Evolutionary conservation across 2,113 vertebrate genomes (phyloP).

Genomic region (Urocolius indicus): DNA sequence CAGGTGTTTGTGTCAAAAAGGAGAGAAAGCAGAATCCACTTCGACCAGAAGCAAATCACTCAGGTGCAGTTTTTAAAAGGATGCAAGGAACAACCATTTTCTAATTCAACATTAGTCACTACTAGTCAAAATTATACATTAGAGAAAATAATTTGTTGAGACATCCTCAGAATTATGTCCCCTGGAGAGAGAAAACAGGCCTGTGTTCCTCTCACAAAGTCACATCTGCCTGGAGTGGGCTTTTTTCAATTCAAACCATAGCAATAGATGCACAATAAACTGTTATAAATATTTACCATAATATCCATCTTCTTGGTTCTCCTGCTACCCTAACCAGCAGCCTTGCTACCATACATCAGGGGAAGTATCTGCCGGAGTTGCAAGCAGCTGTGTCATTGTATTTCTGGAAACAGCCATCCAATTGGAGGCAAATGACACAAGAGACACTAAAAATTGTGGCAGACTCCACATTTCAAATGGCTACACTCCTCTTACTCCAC

Average conservation of each 20-base stretch:
- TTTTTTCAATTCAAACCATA: neutral
- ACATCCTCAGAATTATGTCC: neutral
- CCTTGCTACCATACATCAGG: neutral
- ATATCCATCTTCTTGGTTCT: neutral
- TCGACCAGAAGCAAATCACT: neutral
- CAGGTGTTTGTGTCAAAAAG: neutral
- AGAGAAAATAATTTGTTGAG: neutral
- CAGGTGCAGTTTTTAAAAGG: neutral
- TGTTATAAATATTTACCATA: constrained; percentile 7
- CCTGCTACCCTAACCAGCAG: neutral
- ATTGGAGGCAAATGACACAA: neutral
- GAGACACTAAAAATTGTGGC: neutral
- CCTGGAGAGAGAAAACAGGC: neutral
- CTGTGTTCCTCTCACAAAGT: neutral
- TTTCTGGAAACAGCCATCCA: neutral
- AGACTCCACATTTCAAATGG: neutral
- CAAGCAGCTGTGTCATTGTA: neutral
- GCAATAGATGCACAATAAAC: neutral
- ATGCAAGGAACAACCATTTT: neutral
- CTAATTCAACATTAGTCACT: neutral
- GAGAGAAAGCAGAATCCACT: neutral
- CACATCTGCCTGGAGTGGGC: neutral
- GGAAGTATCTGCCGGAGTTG: neutral
- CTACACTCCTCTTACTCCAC: neutral
- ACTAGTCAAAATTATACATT: neutral